Evolutionary conservation across 2,113 vertebrate species (phyloP), one percentile per base, ranked within the genome.

Genomic region (Hiodon tergisus): DNA sequence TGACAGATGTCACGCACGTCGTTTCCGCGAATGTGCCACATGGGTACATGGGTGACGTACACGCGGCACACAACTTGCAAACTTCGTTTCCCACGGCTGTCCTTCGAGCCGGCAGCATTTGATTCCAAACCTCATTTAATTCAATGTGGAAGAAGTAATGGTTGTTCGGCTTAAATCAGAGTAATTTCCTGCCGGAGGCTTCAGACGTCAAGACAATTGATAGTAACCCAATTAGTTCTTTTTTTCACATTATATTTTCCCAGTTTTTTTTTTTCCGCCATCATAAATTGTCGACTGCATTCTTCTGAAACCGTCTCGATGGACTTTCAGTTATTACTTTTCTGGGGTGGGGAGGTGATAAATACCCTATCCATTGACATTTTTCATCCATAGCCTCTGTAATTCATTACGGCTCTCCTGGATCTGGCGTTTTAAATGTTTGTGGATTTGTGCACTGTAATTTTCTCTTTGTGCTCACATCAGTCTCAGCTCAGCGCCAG

Each of bases 141-240:
- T 17, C 4, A 16, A 17, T 50, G 59, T 53, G 46, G 10, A 16
- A 58, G 54, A 73, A 65, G 59, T 65, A 63, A 73, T 63, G 50
- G 17, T 53, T 73, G 8, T 14, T 11, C 5, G 7, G 2, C 51
- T 73, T 62, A 53, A 53, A 73, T 73, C 72, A 63, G 72, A 73
- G 31, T 73, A 52, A 17, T 53, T 53, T 73, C 60, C 72, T 31
- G 61, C 59, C 65, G 59, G 57, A 73, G 72, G 72, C 47, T 47
- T 54, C n/a, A 73, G 65, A 17, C 51, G 46, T 72, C 71, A 73
- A 31, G 48, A 73, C 48, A 73, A 73, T 63, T 63, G 72, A 73
- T 63, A 48, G 60, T 53, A 73, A 65, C 61, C 59, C 72, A 73
- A 73, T 63, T 73, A 63, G 59, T 63, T 73, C 54, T 13, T 61